Conservation (phyloP, 2,113 vertebrate genomes). For the Chrysochloris asiatica region DNA sequence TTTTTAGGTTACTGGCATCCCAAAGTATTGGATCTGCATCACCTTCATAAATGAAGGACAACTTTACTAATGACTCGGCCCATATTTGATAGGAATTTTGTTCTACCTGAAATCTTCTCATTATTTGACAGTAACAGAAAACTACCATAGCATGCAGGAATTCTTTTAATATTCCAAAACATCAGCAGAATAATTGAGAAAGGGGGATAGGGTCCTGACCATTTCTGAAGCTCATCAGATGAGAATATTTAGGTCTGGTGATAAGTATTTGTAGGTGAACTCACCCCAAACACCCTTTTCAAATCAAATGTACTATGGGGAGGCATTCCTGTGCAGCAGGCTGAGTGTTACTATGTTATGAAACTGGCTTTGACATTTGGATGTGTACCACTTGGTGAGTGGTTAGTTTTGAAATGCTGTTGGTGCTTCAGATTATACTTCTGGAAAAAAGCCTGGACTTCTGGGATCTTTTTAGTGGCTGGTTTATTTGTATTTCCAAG, state of each 20-base stretch:
- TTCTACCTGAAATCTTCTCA: background rate
- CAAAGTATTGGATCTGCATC: background rate
- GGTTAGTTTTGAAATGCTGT: conserved; percentile 82
- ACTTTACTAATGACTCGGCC: background rate
- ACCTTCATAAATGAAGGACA: background rate
- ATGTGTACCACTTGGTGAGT: conserved; percentile 76
- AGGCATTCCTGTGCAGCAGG: conserved; percentile 42
- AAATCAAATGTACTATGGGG: background rate
- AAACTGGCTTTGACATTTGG: conserved; percentile 83
- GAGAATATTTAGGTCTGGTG: conserved; percentile 16
- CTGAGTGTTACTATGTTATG: conserved; percentile 72
- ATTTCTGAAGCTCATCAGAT: conserved; percentile 40
- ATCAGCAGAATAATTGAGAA: conserved; percentile 20
- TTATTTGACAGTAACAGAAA: background rate
- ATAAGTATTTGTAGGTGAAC: conserved; percentile 40
- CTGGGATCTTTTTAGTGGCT: conserved; percentile 84
- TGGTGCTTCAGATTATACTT: conserved; percentile 82
- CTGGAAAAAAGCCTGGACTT: conserved; percentile 82
- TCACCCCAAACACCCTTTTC: conserved; percentile 7
- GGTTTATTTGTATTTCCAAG: conserved; percentile 87
- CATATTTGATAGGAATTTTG: background rate
- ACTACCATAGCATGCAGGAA: background rate
- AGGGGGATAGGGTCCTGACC: background rate
- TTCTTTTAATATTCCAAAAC: conserved; percentile 28
- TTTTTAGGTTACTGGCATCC: background rate